Conservation (phyloP, 2,113 vertebrate species). For the Mystacornis crossleyi region DNA sequence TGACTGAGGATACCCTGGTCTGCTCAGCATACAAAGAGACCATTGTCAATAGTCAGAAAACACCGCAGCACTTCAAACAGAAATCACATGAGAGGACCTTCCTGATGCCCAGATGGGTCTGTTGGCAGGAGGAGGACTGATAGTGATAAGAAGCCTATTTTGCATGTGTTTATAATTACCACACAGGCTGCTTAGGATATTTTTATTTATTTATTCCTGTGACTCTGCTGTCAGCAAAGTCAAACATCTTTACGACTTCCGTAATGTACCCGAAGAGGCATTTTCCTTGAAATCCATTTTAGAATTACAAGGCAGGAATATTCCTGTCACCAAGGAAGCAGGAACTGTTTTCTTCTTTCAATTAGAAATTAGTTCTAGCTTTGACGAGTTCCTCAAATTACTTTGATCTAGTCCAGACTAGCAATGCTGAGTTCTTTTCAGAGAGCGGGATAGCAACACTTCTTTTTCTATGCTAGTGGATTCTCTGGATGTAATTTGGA, state of each 20-base stretch:
- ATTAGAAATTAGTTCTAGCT: neutral
- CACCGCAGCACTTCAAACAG: neutral
- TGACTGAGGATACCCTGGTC: neutral
- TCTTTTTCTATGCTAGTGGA: neutral
- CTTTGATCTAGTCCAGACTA: neutral
- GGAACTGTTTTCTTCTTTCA: neutral
- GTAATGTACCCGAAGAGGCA: neutral
- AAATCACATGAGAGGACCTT: slow-evolving; percentile 25
- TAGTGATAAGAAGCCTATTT: neutral
- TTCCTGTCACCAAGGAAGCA: neutral
- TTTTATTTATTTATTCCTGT: neutral
- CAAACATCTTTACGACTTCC: neutral
- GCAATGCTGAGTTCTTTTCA: neutral
- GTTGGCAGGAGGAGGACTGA: neutral
- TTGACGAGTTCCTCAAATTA: neutral
- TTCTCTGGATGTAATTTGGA: neutral
- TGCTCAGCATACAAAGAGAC: neutral
- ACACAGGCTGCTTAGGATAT: neutral
- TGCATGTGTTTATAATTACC: neutral
- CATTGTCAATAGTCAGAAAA: neutral
- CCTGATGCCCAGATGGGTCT: neutral
- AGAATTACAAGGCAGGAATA: neutral
- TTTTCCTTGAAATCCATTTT: neutral
- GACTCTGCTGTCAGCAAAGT: neutral
- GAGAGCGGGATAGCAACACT: neutral